These are phyloP conservation scores for Conopomorpha cramerella DNA, from an alignment of 1,140 invertebrate species.

Conservation along the genomic window DNA sequence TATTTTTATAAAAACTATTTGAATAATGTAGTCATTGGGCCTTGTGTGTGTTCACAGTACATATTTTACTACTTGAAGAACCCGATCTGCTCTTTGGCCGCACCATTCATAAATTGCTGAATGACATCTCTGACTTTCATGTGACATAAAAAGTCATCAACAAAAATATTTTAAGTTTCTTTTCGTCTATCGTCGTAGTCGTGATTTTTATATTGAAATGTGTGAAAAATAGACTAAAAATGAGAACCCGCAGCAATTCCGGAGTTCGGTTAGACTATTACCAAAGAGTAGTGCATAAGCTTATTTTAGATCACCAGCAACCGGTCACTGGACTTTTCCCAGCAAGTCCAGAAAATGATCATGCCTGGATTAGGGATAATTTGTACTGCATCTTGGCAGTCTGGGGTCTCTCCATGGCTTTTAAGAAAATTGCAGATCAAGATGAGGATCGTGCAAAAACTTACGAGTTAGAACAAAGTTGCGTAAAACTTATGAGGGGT, in stretches of 20 bases:
- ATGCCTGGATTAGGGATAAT: constrained; percentile 99
- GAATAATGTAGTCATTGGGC: too few species aligned
- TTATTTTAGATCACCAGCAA: constrained; percentile 93
- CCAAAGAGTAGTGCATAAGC: constrained; percentile 87
- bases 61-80: too few species aligned
- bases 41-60: too few species aligned
- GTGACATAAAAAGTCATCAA: constrained; percentile 21
- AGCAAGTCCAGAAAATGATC: constrained; percentile 81
- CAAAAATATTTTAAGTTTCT: constrained; percentile 3
- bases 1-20: too few species aligned
- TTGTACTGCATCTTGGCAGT: constrained; percentile 96
- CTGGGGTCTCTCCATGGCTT: constrained; percentile 97
- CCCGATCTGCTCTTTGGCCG: too few species aligned
- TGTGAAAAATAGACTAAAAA: constrained; percentile 41
- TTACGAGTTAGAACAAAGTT: constrained; percentile 95
- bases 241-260: constrained; percentile 93
- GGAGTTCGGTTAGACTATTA: constrained; percentile 95
- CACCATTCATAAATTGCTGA: constrained; percentile 10
- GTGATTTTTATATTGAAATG: constrained; percentile 5
- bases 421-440: constrained; percentile 97
- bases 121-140: constrained; percentile 37
- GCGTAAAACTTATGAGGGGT: constrained; percentile 82
- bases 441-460: constrained; percentile 98
- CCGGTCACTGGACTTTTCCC: constrained; percentile 93
- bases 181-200: too few species aligned